phyloP scores from a whole-genome alignment of 2,797 vertebrate species.

The Typhlichthys subterraneus region DNA sequence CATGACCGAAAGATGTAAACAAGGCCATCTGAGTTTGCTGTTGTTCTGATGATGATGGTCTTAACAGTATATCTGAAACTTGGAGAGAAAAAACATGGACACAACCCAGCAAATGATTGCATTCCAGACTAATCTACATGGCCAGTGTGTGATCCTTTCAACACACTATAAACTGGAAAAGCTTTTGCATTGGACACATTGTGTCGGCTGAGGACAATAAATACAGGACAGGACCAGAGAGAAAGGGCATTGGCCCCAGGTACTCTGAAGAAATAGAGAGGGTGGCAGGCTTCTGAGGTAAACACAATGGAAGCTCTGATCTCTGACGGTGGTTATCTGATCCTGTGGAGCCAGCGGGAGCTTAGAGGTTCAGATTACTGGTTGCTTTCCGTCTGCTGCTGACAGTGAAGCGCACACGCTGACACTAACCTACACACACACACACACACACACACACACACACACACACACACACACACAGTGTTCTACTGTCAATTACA shows the following conservation, averaged over 20 bases:
- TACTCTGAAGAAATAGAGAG: conserved; percentile 25
- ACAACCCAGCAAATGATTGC: not conserved
- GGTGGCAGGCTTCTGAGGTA: conserved; percentile 55
- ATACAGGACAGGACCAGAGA: conserved; percentile 14
- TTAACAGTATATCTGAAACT: too few relatives aligned
- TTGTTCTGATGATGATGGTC: too few relatives aligned
- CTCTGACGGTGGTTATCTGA: conserved; percentile 74
- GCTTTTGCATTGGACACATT: not conserved
- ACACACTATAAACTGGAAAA: conserved; percentile 8
- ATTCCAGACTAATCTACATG: not conserved
- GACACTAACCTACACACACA: conserved; percentile 10
- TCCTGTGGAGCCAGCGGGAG: conserved; percentile 58
- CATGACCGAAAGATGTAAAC: too few relatives aligned
- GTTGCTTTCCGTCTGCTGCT: conserved; percentile 63
- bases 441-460: not conserved
- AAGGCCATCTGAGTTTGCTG: too few relatives aligned
- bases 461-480: not conserved
- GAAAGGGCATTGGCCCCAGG: conserved; percentile 34
- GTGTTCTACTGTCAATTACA: too few relatives aligned
- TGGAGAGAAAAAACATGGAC: too few relatives aligned
- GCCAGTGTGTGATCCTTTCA: not conserved
- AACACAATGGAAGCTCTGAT: conserved; percentile 77
- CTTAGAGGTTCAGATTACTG: conserved; percentile 68
- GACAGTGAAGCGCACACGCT: not conserved
- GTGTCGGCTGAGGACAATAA: not conserved